Evolutionary conservation across 2,113 vertebrate species (phyloP).

Genomic region (Microcebus murinus): DNA sequence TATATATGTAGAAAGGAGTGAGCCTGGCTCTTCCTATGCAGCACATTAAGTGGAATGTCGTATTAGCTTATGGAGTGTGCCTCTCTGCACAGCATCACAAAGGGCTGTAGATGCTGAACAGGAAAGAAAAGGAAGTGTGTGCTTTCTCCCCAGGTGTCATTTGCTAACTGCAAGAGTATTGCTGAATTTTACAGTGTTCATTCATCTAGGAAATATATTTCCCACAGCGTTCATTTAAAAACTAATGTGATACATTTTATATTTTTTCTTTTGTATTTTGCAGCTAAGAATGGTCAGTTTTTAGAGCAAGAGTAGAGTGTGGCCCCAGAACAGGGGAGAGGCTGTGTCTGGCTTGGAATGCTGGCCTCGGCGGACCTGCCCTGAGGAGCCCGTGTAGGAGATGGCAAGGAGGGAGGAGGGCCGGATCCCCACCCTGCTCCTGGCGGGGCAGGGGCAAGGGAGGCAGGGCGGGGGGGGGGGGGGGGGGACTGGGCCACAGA

Average conservation of each 20-base stretch:
- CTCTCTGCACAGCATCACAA: background rate
- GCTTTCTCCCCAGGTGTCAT: background rate
- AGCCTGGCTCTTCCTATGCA: too few relatives aligned
- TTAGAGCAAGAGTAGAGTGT: too few relatives aligned
- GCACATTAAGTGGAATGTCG: background rate
- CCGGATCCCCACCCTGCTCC: too few relatives aligned
- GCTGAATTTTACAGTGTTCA: background rate
- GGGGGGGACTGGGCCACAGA: background rate
- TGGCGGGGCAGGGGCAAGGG: background rate
- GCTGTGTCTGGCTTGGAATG: rapidly evolving
- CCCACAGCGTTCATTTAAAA: background rate
- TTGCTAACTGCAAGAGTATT: background rate
- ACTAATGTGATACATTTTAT: background rate
- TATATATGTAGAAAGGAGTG: background rate
- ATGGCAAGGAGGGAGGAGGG: background rate
- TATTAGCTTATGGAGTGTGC: rapidly evolving
- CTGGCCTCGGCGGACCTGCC: too few relatives aligned
- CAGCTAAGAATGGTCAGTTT: background rate
- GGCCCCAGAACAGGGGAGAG: too few relatives aligned
- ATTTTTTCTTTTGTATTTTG: too few relatives aligned
- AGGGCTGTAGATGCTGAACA: background rate
- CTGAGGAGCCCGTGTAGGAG: background rate
- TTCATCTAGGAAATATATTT: background rate
- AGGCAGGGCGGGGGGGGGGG: too few relatives aligned
- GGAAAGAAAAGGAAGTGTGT: too few relatives aligned